phyloP scores from a whole-genome alignment of 2,888 invertebrate genomes.

The Gryllus longicercus region DNA sequence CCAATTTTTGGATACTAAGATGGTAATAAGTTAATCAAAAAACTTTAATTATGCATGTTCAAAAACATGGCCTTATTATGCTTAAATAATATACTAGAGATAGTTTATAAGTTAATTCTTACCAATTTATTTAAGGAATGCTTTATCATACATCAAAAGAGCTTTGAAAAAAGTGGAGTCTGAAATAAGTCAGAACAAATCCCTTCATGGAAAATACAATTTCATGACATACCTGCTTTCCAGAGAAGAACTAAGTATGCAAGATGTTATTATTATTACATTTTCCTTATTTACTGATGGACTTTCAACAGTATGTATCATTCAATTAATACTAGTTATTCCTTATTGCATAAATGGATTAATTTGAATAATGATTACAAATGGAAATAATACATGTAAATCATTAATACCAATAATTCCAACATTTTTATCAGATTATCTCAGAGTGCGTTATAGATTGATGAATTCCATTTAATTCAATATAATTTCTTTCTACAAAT shows the following conservation, averaged over 20 bases:
- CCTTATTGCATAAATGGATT: too few species aligned
- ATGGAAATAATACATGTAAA: too few species aligned
- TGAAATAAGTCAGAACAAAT: constrained; percentile 29
- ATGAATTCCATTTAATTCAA: not conserved
- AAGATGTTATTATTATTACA: constrained; percentile 50
- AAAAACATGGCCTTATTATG: too few species aligned
- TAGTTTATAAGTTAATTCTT: too few species aligned
- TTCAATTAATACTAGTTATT: not conserved
- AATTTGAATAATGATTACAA: too few species aligned
- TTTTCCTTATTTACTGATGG: constrained; percentile 54
- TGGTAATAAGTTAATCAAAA: too few species aligned
- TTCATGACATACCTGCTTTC: constrained; percentile 50
- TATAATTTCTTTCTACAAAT: not conserved
- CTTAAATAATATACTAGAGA: too few species aligned
- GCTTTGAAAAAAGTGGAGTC: not conserved
- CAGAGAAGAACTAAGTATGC: constrained; percentile 46
- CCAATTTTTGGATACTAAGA: too few species aligned
- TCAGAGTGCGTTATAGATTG: not conserved
- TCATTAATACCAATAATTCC: too few species aligned
- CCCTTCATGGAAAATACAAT: constrained; percentile 42
- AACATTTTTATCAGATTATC: too few species aligned
- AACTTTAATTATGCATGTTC: too few species aligned
- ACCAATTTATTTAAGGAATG: not conserved
- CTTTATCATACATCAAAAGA: not conserved
- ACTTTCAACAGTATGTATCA: constrained; percentile 49